Conservation (phyloP, 1,140 invertebrate species). For the Drosophila prosaltans region DNA sequence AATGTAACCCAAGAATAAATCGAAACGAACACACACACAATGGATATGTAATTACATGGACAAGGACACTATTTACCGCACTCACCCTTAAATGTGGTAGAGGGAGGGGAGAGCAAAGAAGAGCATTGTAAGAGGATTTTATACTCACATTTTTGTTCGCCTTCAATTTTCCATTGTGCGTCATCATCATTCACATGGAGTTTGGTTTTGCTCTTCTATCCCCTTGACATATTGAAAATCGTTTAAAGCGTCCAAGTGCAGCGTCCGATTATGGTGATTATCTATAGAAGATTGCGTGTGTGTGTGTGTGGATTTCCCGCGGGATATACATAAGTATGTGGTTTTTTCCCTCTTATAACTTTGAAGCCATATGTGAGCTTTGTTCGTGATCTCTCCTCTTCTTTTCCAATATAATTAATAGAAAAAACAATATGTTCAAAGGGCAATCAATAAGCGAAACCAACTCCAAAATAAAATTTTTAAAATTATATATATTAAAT, state of each 20-base stretch:
- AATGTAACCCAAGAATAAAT: slow-evolving; percentile 23
- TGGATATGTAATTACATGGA: slow-evolving; percentile 57
- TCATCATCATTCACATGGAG: slow-evolving; percentile 44
- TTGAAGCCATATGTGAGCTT: slow-evolving; percentile 73
- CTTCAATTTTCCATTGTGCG: slow-evolving; percentile 70
- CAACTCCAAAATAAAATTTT: too few relatives aligned
- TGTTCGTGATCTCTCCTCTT: slow-evolving; percentile 52
- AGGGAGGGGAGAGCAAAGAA: neutral
- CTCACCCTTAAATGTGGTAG: neutral
- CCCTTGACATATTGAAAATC: slow-evolving; percentile 72
- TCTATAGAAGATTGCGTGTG: slow-evolving; percentile 60
- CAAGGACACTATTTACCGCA: slow-evolving; percentile 36
- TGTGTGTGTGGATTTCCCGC: slow-evolving; percentile 57
- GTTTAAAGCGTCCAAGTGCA: slow-evolving; percentile 72
- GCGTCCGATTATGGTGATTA: slow-evolving; percentile 78
- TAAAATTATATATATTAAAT: too few relatives aligned
- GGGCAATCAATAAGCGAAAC: slow-evolving; percentile 35
- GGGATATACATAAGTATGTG: slow-evolving; percentile 42
- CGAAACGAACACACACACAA: slow-evolving; percentile 23
- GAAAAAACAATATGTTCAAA: slow-evolving; percentile 79
- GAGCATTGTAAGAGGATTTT: slow-evolving; percentile 67
- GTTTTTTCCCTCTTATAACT: slow-evolving; percentile 27
- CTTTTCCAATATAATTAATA: slow-evolving; percentile 59
- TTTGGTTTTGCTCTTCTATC: slow-evolving; percentile 1
- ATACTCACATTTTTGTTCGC: slow-evolving; percentile 45